Conservation (phyloP, 2,797 vertebrate genomes). For the Hydrophis major region DNA sequence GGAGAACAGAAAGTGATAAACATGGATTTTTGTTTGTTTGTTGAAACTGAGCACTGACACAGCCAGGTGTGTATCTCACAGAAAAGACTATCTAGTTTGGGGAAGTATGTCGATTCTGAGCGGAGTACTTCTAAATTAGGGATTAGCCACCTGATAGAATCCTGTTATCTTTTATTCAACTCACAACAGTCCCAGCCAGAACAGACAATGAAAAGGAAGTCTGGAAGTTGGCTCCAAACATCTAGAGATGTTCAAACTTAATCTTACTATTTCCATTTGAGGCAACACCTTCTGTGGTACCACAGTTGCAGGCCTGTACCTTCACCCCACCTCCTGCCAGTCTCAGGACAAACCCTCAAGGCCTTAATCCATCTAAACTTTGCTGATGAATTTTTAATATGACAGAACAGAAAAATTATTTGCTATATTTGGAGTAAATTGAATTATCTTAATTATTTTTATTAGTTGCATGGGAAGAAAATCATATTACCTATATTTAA, state of each 20-base stretch:
- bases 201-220: not conserved
- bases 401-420: not conserved
- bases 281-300: not conserved
- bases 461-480: not conserved
- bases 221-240: not conserved
- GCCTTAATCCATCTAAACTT: not conserved
- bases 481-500: not conserved
- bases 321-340: not conserved
- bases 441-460: not conserved
- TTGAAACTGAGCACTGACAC: not conserved
- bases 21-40: not conserved
- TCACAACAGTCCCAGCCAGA: not conserved
- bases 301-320: not conserved
- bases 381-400: not conserved
- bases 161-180: not conserved
- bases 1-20: conserved; percentile 16
- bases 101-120: not conserved
- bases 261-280: not conserved
- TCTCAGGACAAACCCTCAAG: not conserved
- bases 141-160: not conserved
- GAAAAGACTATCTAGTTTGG: not conserved
- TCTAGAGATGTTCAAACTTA: not conserved
- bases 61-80: not conserved
- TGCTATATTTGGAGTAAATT: not conserved
- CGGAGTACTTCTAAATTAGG: not conserved